Evolutionary conservation across 2,113 vertebrate genomes (phyloP), one percentile per base, ranked within the genome.

Genomic region (Gymnarchus niloticus): DNA sequence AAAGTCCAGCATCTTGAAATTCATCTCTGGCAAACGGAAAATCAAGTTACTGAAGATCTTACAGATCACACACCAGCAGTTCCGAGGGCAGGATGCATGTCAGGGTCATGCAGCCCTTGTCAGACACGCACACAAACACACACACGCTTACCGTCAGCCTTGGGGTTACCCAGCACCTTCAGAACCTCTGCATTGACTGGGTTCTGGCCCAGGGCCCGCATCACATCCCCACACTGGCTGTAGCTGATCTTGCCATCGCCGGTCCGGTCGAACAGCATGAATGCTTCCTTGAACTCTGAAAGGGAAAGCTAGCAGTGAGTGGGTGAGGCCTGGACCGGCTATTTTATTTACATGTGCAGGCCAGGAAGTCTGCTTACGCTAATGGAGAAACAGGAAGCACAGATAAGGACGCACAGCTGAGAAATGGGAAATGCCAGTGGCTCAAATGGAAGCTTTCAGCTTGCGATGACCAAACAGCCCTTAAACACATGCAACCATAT

Each of bases 131-230:
- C 25, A 19, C 14, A 6, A 1, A n/a, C n/a, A 9, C 1, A 8
- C 28, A 12, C 17, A 12, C 4, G 2, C 95, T 95, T 89, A 98
- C 97, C 97, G 56, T 99, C 97, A 23, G 96, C 92, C 87, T 97
- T 99, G 87, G 97, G 97, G 91, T 99, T 99, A 6, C 97, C 97
- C 90, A 99, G 92, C 85, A 99, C 97, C 88, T 99, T 99, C 88
- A 97, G 95, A 88, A 99, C 97, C 91, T 99, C 98, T 0, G 97
- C 97, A 14, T 98, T 98, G 90, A 97, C 96, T 0, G 98, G 98
- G 92, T 99, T 99, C 94, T 99, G 97, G 83, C 98, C 97, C 90
- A 99, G 90, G 14, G 98, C 96, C 28, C 98, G 92, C 96, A 99
- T 96, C 88, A 99, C 97, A 0, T 98, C 97, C 84, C 96, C 97